Conservation (phyloP, 2,113 vertebrate genomes). For the Peromyscus polionotus region DNA sequence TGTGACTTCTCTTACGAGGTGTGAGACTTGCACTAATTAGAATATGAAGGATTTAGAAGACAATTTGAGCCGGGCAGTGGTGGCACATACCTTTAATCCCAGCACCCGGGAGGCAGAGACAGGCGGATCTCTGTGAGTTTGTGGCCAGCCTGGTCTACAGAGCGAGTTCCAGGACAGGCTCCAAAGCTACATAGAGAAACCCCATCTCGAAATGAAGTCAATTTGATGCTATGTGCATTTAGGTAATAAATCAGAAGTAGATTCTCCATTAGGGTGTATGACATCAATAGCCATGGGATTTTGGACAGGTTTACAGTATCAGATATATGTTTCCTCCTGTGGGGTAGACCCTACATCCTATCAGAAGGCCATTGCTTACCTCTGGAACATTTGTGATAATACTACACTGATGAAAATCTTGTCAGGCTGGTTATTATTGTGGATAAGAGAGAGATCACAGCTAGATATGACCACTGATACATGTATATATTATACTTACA, state of each 20-base stretch:
- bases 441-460: not conserved
- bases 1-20: no score
- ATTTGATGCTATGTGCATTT: not conserved
- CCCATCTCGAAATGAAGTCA: not conserved
- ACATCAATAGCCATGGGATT: no score
- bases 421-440: no score
- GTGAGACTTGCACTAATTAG: not conserved
- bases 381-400: not conserved
- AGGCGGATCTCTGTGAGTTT: no score
- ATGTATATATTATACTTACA: no score
- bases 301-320: not conserved
- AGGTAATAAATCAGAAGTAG: not conserved
- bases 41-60: not conserved
- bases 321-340: not conserved
- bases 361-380: not conserved
- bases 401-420: not conserved
- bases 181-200: no score
- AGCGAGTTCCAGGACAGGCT: no score
- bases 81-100: no score
- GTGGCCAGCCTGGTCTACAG: no score
- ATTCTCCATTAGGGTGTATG: not conserved
- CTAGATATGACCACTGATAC: not conserved
- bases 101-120: no score
- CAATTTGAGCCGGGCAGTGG: not conserved
- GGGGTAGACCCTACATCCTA: rapidly evolving